These are phyloP conservation scores for Thermophis baileyi DNA, from an alignment of 2,113 vertebrate species.

Conservation along the genomic window DNA sequence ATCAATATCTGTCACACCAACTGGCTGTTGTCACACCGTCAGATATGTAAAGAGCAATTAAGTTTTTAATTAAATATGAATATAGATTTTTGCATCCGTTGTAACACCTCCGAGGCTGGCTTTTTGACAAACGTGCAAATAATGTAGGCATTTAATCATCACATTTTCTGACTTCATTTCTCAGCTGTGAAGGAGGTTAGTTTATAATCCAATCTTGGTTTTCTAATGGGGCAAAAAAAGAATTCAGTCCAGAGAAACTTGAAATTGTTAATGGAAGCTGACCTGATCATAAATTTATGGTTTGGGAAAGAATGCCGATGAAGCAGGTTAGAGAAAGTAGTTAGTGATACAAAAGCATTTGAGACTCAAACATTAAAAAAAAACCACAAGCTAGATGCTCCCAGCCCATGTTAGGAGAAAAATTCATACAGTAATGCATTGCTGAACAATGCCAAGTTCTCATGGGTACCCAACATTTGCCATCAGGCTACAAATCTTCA, in stretches of 20 bases:
- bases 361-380: slow-evolving; percentile 11
- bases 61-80: slow-evolving; percentile 39
- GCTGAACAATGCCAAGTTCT: background rate
- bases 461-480: background rate
- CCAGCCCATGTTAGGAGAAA: background rate
- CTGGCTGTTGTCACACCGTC: background rate
- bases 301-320: background rate
- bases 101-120: slow-evolving; percentile 29
- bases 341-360: background rate
- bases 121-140: slow-evolving; percentile 32
- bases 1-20: slow-evolving; percentile 1
- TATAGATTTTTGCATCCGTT: background rate
- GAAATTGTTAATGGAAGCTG: slow-evolving; percentile 27
- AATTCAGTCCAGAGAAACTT: slow-evolving; percentile 44
- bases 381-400: background rate
- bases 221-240: slow-evolving; percentile 36
- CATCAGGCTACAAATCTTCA: background rate
- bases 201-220: slow-evolving; percentile 34
- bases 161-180: slow-evolving; percentile 27
- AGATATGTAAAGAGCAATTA: background rate
- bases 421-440: background rate
- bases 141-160: slow-evolving; percentile 33
- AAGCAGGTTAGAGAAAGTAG: slow-evolving; percentile 2
- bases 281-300: slow-evolving; percentile 30
- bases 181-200: slow-evolving; percentile 37